Conservation (phyloP, 2,797 vertebrate species). For the Smutsia temminckii region DNA sequence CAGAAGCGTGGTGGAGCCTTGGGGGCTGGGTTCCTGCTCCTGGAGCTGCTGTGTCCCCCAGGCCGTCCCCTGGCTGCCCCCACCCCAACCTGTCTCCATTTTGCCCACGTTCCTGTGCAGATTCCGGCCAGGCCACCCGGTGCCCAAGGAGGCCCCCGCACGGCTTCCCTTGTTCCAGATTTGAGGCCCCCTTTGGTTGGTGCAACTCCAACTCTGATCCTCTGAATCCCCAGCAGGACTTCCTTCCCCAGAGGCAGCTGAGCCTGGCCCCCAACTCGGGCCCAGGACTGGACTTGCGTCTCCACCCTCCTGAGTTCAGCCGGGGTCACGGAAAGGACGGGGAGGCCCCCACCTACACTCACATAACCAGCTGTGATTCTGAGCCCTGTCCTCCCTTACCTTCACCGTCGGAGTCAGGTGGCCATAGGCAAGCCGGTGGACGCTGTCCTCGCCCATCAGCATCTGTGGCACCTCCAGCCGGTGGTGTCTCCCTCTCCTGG, state of each 20-base stretch:
- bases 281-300: too few species aligned
- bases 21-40: neutral
- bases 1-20: too few species aligned
- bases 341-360: neutral
- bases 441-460: fast-evolving
- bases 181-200: neutral
- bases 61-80: too few species aligned
- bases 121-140: neutral
- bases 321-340: fast-evolving
- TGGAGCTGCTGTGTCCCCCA: neutral
- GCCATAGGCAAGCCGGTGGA: neutral
- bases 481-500: neutral
- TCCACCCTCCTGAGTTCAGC: too few species aligned
- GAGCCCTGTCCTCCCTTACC: neutral
- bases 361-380: neutral
- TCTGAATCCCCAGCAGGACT: neutral
- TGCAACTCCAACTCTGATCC: neutral
- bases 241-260: neutral
- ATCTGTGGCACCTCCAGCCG: neutral
- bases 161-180: neutral
- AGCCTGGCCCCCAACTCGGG: too few species aligned
- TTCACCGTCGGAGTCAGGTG: fast-evolving
- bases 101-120: neutral
- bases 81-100: neutral
- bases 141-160: neutral